Conservation (phyloP, 2,888 invertebrate genomes). For the Xestoiulus laeticollis region DNA sequence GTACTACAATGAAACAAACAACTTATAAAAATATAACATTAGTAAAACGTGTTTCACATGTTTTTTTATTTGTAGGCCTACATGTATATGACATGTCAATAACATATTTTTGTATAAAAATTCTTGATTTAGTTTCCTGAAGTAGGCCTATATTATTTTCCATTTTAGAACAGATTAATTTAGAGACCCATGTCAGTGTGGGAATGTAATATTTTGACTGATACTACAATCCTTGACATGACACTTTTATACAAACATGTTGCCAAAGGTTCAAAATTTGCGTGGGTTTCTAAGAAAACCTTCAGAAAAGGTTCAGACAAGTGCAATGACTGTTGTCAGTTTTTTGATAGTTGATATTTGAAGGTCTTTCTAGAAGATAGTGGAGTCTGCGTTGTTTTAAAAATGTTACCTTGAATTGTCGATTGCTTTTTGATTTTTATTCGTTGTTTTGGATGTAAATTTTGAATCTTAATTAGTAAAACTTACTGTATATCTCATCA, state of each 20-base stretch:
- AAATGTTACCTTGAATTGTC: background rate
- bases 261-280: background rate
- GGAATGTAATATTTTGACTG: background rate
- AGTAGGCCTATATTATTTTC: too few relatives aligned
- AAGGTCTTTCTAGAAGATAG: background rate
- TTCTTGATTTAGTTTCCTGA: too few relatives aligned
- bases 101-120: too few relatives aligned
- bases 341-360: background rate
- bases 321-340: conserved; percentile 12
- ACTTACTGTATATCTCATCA: background rate
- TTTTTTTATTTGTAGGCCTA: too few relatives aligned
- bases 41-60: too few relatives aligned
- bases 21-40: too few relatives aligned
- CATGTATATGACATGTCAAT: too few relatives aligned
- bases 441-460: background rate
- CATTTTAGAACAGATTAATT: too few relatives aligned
- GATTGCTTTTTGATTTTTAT: background rate
- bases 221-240: background rate
- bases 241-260: background rate
- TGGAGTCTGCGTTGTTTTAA: background rate
- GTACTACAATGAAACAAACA: too few relatives aligned
- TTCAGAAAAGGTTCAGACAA: background rate
- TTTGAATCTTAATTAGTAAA: background rate
- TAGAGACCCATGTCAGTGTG: too few relatives aligned
- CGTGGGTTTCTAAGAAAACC: background rate